Evolutionary conservation across 2,888 invertebrate genomes (phyloP).

Genomic region (Eilema griseolum): DNA sequence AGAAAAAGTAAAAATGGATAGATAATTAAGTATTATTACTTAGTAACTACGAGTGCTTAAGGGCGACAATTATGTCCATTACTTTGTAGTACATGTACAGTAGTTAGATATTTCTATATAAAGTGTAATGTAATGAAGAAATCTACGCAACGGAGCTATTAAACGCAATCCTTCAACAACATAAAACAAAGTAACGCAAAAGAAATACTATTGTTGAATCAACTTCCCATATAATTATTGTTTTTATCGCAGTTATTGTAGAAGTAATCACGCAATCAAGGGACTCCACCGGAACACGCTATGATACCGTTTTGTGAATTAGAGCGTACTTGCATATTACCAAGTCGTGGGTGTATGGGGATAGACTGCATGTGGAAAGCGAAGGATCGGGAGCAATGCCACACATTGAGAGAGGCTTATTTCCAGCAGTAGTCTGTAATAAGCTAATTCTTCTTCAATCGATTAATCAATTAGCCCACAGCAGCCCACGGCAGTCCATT

Average conservation of each 20-base stretch:
- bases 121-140: not conserved
- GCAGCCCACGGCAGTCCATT: too few species aligned
- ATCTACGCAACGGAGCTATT: not conserved
- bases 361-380: too few species aligned
- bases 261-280: constrained; percentile 17
- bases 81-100: not conserved
- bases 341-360: not conserved
- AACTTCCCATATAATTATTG: constrained; percentile 10
- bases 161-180: not conserved
- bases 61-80: not conserved
- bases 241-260: constrained; percentile 19
- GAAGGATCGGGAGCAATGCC: too few species aligned
- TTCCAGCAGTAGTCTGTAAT: too few species aligned
- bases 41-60: not conserved
- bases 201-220: constrained; percentile 10
- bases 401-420: too few species aligned
- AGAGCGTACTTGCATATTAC: not conserved
- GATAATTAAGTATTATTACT: not conserved
- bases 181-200: constrained; percentile 1
- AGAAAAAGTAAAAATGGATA: not conserved
- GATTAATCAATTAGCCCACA: too few species aligned
- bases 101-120: not conserved
- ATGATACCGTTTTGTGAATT: not conserved
- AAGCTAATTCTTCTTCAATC: too few species aligned
- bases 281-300: constrained; percentile 4